Base-by-base conservation (phyloP, 2,113 vertebrate genomes). In the Numenius arquata region DNA sequence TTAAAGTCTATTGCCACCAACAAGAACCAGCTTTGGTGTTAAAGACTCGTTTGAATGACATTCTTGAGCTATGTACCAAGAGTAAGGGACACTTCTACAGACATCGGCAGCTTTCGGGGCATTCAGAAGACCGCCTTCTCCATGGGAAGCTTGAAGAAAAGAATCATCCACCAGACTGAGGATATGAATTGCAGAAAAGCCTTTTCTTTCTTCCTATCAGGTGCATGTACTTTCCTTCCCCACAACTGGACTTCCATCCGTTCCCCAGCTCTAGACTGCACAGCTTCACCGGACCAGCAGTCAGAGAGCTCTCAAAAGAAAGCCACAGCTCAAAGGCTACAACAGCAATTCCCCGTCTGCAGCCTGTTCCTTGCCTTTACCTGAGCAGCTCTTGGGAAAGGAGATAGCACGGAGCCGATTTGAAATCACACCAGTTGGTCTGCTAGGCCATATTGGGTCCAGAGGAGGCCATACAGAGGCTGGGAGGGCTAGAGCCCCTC, bases 201-300 rank as follows among this genome's bases (percentile, higher is more conserved):
- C 50, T 78, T 12, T 71, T 16, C 14, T 50, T 58, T 23, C 32
- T 27, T 34, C 41, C 0, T 1, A 50, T 12, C 38, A 81, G 30
- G n/a, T 63, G 9, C 9, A 19, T 1, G 7, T n/a, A 30, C 50
- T 34, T 62, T 74, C 72, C 34, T 27, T 55, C 29, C n/a, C 11
- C 0, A 3, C 30, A 41, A 30, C 10, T 56, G 67, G 11, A 56
- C 12, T 23, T 11, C 22, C 18, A 55, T 7, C n/a, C 9, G 1
- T 5, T 32, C 23, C 43, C 56, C 59, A 71, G 18, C 36, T 61
- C 47, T 32, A 15, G 59, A 12, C 17, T 12, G 26, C 52, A 55
- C 34, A 43, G 58, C 17, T 68, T 12, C 63, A 48, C 23, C 1
- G 19, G 32, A 6, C 17, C 36, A 66, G 62, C 18, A 30, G 34